A percentile compares a stretch with the other conserved stretches of the same genome.
These are phyloP conservation scores for Hemaris fuciformis DNA, from an alignment of 2,888 invertebrate species.

Conservation along the genomic window DNA sequence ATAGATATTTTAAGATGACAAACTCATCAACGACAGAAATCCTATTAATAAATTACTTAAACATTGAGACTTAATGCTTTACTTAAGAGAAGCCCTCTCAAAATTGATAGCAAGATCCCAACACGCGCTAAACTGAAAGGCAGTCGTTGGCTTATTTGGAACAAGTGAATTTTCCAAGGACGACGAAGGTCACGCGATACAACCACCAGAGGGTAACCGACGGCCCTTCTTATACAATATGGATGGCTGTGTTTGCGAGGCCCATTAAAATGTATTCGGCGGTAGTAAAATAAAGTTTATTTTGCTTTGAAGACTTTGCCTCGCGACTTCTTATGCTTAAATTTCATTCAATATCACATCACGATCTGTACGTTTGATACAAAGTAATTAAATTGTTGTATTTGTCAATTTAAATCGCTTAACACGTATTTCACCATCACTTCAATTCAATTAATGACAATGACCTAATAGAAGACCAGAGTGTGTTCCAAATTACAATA, in stretches of 20 bases:
- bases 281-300: background rate
- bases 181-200: conserved; percentile 4
- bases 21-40: background rate
- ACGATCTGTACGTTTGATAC: background rate
- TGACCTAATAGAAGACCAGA: background rate
- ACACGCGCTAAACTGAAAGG: background rate
- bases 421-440: too few species aligned
- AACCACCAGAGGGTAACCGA: conserved; percentile 1
- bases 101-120: background rate
- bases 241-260: background rate
- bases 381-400: too few species aligned
- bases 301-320: background rate
- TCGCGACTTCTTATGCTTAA: background rate
- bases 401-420: too few species aligned
- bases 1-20: background rate
- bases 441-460: background rate
- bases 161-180: background rate
- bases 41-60: background rate
- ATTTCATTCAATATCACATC: background rate
- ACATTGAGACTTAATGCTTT: background rate
- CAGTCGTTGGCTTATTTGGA: background rate
- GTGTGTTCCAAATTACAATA: background rate
- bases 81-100: background rate
- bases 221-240: background rate
- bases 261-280: background rate